These are phyloP conservation scores for Morpho deidamia DNA, from an alignment of 2,888 invertebrate species.

Conservation along the genomic window DNA sequence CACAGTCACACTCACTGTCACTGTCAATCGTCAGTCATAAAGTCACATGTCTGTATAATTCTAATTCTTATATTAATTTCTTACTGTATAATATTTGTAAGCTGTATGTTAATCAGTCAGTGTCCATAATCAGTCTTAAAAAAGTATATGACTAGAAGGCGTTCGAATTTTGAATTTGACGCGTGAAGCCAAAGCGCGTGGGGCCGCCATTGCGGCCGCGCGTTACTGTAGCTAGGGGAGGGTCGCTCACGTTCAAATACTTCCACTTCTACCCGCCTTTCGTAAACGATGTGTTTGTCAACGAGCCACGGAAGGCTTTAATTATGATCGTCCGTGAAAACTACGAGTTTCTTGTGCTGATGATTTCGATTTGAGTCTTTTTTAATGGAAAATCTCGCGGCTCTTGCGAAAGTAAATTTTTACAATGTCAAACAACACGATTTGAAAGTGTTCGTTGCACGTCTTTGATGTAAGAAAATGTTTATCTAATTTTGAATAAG, in stretches of 20 bases:
- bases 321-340: too few relatives aligned
- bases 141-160: slow-evolving; percentile 50
- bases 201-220: slow-evolving; percentile 58
- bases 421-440: too few relatives aligned
- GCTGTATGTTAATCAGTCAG: slow-evolving; percentile 14
- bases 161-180: slow-evolving; percentile 41
- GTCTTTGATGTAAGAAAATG: too few relatives aligned
- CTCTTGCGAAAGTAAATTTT: too few relatives aligned
- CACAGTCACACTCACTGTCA: slow-evolving; percentile 36
- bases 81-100: slow-evolving; percentile 2
- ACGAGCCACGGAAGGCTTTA: slow-evolving; percentile 19
- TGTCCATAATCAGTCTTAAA: slow-evolving; percentile 27
- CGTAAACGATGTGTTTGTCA: slow-evolving; percentile 28
- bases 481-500: too few relatives aligned
- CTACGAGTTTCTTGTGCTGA: too few relatives aligned
- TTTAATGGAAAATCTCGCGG: too few relatives aligned
- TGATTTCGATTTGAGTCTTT: too few relatives aligned
- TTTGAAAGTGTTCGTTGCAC: too few relatives aligned
- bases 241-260: slow-evolving; percentile 51
- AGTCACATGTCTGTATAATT: slow-evolving; percentile 10
- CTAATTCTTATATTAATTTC: slow-evolving; percentile 3
- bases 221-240: slow-evolving; percentile 48
- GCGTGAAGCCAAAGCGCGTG: slow-evolving; percentile 44
- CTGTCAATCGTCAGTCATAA: slow-evolving; percentile 31
- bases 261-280: slow-evolving; percentile 54